Evolutionary conservation across 2,888 invertebrate genomes (phyloP), one percentile per base, ranked within the genome.

Genomic region (Metallyticus violacea): DNA sequence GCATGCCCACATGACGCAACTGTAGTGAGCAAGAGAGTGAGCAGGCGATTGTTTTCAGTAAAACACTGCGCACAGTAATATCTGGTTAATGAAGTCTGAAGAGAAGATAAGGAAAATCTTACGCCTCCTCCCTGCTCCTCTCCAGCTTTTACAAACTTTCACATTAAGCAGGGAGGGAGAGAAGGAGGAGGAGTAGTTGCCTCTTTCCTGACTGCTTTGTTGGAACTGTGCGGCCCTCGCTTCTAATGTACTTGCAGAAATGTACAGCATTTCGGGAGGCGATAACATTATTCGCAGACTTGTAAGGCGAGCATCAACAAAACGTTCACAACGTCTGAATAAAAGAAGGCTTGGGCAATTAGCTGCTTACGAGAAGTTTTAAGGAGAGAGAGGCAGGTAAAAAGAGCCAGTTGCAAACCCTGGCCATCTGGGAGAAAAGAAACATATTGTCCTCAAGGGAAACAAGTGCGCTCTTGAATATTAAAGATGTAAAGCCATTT

Each of bases 21-120:
- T 62, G 40, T 62, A 62, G 40, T 22, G 40, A 62, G 40, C n/a
- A 62, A 62, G 40, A 62, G 40, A 62, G 40, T 4, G 15, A 62
- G 40, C 40, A 62, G 40, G 40, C 40, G 40, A 62, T 62, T 62
- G 40, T 62, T 62, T 62, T 62, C 40, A 62, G 40, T 15, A 62
- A 83, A 76, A 25, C 27, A 62, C 83, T 81, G 81, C 77, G 81
- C 80, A 30, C 77, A 22, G 81, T 62, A 80, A 86, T 86, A 82
- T 82, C 79, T 87, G 87, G 22, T 82, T 85, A 87, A 87, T 85
- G 85, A 87, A 87, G 85, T 85, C 85, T 81, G 40, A 87, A 85
- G 40, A 25, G 78, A 29, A 28, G 87, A 87, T 82, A 87, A 85
- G 85, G 81, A 77, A 76, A 86, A 30, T 27, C 78, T 85, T 76